Conservation (phyloP, 2,888 invertebrate genomes). For the Euzetes globulus region DNA sequence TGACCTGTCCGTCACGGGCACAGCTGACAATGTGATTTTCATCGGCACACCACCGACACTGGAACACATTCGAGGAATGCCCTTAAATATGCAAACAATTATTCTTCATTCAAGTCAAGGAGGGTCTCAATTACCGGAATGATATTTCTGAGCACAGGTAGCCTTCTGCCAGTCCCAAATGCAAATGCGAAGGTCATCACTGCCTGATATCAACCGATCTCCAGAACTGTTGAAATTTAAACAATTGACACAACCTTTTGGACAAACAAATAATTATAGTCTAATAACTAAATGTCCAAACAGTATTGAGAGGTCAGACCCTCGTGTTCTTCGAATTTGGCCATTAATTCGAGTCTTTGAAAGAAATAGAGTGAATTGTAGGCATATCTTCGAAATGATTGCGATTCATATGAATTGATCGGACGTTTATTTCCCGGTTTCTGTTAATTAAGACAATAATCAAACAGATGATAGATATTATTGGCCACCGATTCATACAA, state of each 20-base stretch:
- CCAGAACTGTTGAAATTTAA: constrained; percentile 78
- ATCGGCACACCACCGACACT: constrained; percentile 45
- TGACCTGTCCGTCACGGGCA: constrained; percentile 79
- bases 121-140: constrained; percentile 58
- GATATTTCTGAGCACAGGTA: constrained; percentile 78
- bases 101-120: background rate
- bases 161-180: constrained; percentile 57
- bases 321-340: constrained; percentile 63
- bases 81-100: background rate
- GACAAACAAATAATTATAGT: background rate
- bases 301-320: background rate
- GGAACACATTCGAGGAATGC: constrained; percentile 16
- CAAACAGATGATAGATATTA: background rate
- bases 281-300: too few relatives aligned
- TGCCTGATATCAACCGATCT: constrained; percentile 72
- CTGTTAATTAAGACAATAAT: background rate
- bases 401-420: constrained; percentile 50
- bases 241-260: constrained; percentile 82
- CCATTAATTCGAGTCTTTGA: constrained; percentile 69
- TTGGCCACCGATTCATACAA: background rate
- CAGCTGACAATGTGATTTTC: constrained; percentile 79
- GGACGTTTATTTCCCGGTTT: constrained; percentile 7
- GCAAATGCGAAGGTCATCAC: constrained; percentile 76
- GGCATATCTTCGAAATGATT: constrained; percentile 61
- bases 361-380: constrained; percentile 74